Evolutionary conservation across 2,888 invertebrate species (phyloP).

Genomic region (Gisinianus flammeolus): DNA sequence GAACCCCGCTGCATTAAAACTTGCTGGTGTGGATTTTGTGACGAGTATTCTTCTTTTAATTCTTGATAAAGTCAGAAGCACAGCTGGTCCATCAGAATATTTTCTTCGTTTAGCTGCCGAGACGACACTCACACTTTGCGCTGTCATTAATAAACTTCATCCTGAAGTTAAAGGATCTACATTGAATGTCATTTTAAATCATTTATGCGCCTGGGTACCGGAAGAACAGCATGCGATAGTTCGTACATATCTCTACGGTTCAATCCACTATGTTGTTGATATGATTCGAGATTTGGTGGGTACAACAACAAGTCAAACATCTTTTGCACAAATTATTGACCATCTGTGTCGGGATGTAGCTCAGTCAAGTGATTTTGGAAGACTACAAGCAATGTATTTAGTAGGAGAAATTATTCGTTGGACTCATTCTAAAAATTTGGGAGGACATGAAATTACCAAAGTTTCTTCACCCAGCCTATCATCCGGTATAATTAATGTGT

Average conservation of each 20-base stretch:
- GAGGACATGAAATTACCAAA: conserved; percentile 37
- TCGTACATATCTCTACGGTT: conserved; percentile 83
- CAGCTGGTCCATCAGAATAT: conserved; percentile 39
- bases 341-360: conserved; percentile 51
- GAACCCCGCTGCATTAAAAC: conserved; percentile 37
- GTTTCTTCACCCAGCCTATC: not conserved
- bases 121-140: conserved; percentile 50
- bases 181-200: conserved; percentile 50
- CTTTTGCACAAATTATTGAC: conserved; percentile 51
- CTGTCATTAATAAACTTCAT: conserved; percentile 44
- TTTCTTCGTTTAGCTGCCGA: conserved; percentile 54
- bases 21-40: conserved; percentile 48
- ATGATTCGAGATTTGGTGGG: conserved; percentile 62
- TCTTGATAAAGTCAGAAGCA: conserved; percentile 45
- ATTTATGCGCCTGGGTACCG: conserved; percentile 51
- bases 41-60: conserved; percentile 47
- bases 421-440: conserved; percentile 46
- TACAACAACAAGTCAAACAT: conserved; percentile 32
- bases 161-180: conserved; percentile 44
- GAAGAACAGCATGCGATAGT: conserved; percentile 61
- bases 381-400: conserved; percentile 56
- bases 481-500: not conserved
- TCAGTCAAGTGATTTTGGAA: conserved; percentile 49
- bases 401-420: conserved; percentile 56
- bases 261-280: conserved; percentile 79